Conservation (phyloP, 1,140 invertebrate species). For the Bradysia coprophila region DNA sequence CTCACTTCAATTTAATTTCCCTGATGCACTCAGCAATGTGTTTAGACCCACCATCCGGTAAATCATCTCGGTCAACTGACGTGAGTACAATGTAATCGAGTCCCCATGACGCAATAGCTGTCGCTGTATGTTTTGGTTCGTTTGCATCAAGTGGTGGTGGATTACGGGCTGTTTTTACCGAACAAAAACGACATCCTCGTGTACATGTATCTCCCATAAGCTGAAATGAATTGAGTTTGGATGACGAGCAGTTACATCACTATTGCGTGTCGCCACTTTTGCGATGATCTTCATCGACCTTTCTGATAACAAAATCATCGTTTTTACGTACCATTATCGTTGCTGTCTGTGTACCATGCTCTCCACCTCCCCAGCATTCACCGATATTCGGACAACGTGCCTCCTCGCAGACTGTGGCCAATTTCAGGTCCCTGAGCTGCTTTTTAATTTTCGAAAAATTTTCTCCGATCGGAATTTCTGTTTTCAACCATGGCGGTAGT, state of each 20-base stretch:
- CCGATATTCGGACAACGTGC: constrained; percentile 98
- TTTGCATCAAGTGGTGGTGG: constrained; percentile 79
- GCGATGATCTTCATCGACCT: no score
- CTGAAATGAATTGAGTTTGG: constrained; percentile 40
- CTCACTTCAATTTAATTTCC: constrained; percentile 51
- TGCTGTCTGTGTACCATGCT: constrained; percentile 69
- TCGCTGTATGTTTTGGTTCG: constrained; percentile 87
- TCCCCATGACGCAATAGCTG: constrained; percentile 84
- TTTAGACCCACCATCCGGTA: constrained; percentile 74
- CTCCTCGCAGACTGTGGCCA: constrained; percentile 98
- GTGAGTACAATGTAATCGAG: constrained; percentile 96
- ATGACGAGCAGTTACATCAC: constrained; percentile 7
- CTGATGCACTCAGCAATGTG: constrained; percentile 85
- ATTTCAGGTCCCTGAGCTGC: constrained; percentile 69
- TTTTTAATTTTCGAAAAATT: constrained; percentile 75
- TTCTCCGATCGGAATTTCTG: constrained; percentile 76
- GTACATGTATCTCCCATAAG: constrained; percentile 87
- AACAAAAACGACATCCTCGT: constrained; percentile 90
- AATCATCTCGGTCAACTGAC: constrained; percentile 94
- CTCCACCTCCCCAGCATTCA: constrained; percentile 96
- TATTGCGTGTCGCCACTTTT: no score
- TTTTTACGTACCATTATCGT: constrained; percentile 68
- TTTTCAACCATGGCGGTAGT: constrained; percentile 94
- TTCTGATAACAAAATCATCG: no score
- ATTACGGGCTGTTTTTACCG: constrained; percentile 87